Conservation (phyloP, 2,113 vertebrate species). For the Oryctolagus cuniculus region DNA sequence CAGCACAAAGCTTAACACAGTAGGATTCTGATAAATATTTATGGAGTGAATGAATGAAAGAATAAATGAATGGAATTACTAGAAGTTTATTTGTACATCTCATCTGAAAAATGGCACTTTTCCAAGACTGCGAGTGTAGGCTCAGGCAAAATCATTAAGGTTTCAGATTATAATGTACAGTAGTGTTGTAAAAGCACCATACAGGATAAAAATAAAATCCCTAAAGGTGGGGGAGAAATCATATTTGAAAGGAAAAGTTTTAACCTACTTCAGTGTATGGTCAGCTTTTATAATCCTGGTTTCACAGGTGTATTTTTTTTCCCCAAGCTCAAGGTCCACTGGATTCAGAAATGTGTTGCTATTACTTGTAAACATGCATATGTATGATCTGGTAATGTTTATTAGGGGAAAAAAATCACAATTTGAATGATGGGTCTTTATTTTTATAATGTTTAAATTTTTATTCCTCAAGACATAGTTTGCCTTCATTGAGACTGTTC, state of each 20-base stretch:
- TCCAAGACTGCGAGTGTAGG: neutral
- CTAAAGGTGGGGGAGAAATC: conserved; percentile 37
- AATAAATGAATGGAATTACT: neutral
- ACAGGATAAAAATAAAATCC: neutral
- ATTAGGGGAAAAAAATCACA: conserved; percentile 30
- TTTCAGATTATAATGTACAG: neutral
- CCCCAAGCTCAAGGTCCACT: neutral
- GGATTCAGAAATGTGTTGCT: neutral
- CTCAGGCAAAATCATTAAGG: conserved; percentile 35
- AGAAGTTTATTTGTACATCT: conserved; percentile 23
- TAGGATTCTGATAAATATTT: neutral
- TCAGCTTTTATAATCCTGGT: conserved; percentile 44
- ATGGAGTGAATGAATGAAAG: neutral
- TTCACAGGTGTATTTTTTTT: neutral
- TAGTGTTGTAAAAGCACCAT: no score
- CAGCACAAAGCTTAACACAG: neutral
- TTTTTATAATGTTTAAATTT: conserved; percentile 30
- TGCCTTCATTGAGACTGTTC: conserved; percentile 23
- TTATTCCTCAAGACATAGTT: neutral
- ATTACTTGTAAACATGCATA: neutral
- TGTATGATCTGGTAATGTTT: neutral
- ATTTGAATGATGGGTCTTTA: neutral
- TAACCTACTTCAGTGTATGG: neutral
- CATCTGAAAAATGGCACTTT: conserved; percentile 50
- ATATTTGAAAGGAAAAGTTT: conserved; percentile 14